Base-by-base conservation (phyloP, 2,797 vertebrate species). In the Phataginus tetradactyla region DNA sequence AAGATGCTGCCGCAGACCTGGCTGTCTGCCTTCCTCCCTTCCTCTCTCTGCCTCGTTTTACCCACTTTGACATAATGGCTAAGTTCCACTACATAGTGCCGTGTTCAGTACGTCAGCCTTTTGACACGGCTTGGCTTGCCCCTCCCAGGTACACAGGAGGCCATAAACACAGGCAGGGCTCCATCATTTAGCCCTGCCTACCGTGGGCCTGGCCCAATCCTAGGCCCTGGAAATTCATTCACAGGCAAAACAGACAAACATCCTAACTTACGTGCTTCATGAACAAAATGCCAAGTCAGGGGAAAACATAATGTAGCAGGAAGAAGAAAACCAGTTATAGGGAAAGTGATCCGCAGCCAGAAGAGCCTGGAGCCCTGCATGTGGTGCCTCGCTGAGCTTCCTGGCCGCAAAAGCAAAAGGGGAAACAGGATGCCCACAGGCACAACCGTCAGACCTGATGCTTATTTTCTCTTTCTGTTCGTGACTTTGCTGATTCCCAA, bases 31-130 rank as follows among this genome's bases (percentile, higher is more conserved):
- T 11, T 23, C 49, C 12, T 5, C 4, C 10, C 78, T 21, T 80
- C 27, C 32, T 45, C 3, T 2, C 37, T 32, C 53, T 15, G 29
- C 59, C 79, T 45, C 1, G 1, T 5, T 13, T 39, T 8, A 20
- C 27, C 42, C 14, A 14, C 3, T 49, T 0, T 8, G 69, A 57
- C 29, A 11, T 9, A 11, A 21, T 37, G 61, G 77, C 61, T 14
- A 5, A 7, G 14, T 32, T 29, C 7, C 5, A 3, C 18, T 18
- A 0, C 3, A 0, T 2, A 29, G 45, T 11, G 1, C 15, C 15
- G 12, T 4, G 5, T 12, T 37, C 29, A 1, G 1, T 21, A 11
- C 1, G 8, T 42, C 1, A 32, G n/a, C n/a, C 14, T 18, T 39
- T 29, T 20, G 64, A 63, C 12, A 3, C 0, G 14, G 5, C 84